phyloP scores from a whole-genome alignment of 2,888 invertebrate genomes.

The Lithophane semibrunnea region DNA sequence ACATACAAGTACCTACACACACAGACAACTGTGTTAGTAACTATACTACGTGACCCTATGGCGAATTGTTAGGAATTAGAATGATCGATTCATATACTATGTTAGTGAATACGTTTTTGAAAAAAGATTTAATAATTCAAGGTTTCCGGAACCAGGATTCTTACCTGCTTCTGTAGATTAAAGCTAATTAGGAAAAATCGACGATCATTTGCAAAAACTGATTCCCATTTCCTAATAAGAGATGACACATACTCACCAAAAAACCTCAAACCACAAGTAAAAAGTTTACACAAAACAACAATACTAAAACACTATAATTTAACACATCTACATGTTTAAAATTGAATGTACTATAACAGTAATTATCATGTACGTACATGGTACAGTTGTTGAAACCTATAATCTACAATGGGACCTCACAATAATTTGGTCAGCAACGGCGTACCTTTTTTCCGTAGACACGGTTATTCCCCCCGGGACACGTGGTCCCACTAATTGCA shows the following conservation, averaged over 20 bases:
- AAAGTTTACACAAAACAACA: slow-evolving; percentile 27
- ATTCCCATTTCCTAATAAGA: neutral
- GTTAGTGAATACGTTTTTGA: neutral
- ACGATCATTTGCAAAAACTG: neutral
- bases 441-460: slow-evolving; percentile 71
- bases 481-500: slow-evolving; percentile 89
- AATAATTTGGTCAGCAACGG: slow-evolving; percentile 66
- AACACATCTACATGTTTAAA: slow-evolving; percentile 15
- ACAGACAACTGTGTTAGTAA: no score
- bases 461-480: slow-evolving; percentile 85
- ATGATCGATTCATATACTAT: neutral
- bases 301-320: slow-evolving; percentile 10
- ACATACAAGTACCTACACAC: no score
- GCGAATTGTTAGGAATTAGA: no score
- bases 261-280: slow-evolving; percentile 9
- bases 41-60: no score
- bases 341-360: slow-evolving; percentile 46
- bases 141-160: neutral
- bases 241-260: slow-evolving; percentile 10
- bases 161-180: neutral
- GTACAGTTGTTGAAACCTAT: slow-evolving; percentile 57
- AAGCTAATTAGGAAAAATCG: neutral
- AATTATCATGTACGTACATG: slow-evolving; percentile 41
- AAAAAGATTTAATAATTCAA: neutral
- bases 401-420: slow-evolving; percentile 66